phyloP scores from a whole-genome alignment of 2,113 vertebrate genomes.

The Oophaga pumilio region DNA sequence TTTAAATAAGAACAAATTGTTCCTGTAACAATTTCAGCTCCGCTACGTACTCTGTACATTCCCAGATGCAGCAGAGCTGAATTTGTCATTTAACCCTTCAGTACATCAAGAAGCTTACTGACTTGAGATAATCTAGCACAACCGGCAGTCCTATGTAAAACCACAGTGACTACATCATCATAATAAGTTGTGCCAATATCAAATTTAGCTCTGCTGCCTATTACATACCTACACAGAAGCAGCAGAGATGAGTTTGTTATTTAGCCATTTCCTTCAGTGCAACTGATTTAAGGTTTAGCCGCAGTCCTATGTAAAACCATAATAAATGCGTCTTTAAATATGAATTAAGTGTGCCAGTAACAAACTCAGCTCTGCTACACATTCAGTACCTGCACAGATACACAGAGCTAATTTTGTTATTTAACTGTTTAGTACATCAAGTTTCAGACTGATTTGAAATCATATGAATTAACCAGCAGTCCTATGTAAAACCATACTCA shows the following conservation, averaged over 20 bases:
- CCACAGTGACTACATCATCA: too few relatives aligned
- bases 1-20: too few relatives aligned
- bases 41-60: not conserved
- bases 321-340: too few relatives aligned
- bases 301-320: too few relatives aligned
- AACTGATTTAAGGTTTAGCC: not conserved
- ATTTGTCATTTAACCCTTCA: not conserved
- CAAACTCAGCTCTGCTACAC: too few relatives aligned
- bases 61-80: not conserved
- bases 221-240: not conserved
- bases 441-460: too few relatives aligned
- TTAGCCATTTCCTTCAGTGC: not conserved
- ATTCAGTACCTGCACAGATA: too few relatives aligned
- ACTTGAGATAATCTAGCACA: not conserved
- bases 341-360: too few relatives aligned
- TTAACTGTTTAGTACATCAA: too few relatives aligned
- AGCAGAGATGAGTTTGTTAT: not conserved
- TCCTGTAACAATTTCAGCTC: not conserved
- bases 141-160: too few relatives aligned
- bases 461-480: not conserved
- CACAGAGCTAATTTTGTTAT: too few relatives aligned
- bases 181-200: too few relatives aligned
- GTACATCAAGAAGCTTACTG: not conserved
- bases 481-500: not conserved
- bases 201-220: not conserved